These are phyloP conservation scores for Battus philenor DNA, from an alignment of 1,140 invertebrate species.

Conservation along the genomic window DNA sequence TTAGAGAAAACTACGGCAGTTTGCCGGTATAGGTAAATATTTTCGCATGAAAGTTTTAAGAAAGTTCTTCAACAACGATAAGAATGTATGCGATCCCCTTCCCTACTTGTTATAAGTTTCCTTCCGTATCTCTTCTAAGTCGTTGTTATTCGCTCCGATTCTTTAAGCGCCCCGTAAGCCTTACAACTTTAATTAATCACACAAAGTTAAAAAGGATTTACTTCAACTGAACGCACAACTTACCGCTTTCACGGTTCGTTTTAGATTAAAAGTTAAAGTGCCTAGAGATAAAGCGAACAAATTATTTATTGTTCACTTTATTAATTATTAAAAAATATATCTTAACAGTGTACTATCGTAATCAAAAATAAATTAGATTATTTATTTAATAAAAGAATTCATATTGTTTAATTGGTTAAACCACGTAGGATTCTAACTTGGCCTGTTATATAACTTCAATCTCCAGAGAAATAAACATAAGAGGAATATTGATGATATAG, in stretches of 20 bases:
- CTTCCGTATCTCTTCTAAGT: conserved; percentile 4
- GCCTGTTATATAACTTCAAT: too few species aligned
- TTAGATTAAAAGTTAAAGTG: neutral
- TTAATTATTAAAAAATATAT: too few species aligned
- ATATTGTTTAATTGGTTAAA: too few species aligned
- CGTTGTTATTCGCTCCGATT: conserved; percentile 6
- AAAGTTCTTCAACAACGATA: conserved; percentile 3
- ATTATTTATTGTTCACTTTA: too few species aligned
- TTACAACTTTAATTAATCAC: conserved; percentile 17
- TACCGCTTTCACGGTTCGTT: conserved; percentile 8
- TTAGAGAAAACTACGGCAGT: neutral
- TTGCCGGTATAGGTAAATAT: conserved; percentile 3
- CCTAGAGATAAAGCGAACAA: too few species aligned
- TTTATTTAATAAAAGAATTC: too few species aligned
- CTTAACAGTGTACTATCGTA: too few species aligned
- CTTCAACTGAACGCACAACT: conserved; percentile 10
- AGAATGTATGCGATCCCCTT: conserved; percentile 3
- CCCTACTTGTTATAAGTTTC: conserved; percentile 7
- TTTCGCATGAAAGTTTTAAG: conserved; percentile 7
- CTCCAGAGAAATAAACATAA: too few species aligned
- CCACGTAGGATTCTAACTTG: too few species aligned
- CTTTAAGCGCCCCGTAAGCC: conserved; percentile 4
- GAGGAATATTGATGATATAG: too few species aligned
- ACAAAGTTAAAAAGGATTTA: conserved; percentile 17
- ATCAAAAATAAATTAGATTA: too few species aligned